Conservation (phyloP, 1,140 invertebrate species). For the Nephotettix cincticeps region DNA sequence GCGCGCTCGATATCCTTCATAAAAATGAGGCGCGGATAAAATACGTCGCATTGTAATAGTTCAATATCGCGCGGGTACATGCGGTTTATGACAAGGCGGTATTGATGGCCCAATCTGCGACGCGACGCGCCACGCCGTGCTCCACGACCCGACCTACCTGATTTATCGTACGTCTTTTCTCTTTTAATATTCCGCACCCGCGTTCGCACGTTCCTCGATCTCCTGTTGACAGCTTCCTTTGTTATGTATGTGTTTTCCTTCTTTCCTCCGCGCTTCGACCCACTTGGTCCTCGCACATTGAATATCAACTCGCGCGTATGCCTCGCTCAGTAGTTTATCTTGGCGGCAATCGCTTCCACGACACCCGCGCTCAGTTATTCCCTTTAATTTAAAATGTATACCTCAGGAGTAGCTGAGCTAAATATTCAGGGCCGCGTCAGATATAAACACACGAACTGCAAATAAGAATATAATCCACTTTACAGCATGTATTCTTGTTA, state of each 20-base stretch:
- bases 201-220: slow-evolving; percentile 16
- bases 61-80: slow-evolving; percentile 1
- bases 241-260: slow-evolving; percentile 9
- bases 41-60: slow-evolving; percentile 5
- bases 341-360: too few species aligned
- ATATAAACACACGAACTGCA: too few species aligned
- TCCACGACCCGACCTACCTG: background rate
- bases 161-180: slow-evolving; percentile 10
- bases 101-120: slow-evolving; percentile 15
- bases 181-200: slow-evolving; percentile 17
- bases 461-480: too few species aligned
- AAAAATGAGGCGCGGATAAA: slow-evolving; percentile 3
- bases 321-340: too few species aligned
- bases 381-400: too few species aligned
- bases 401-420: too few species aligned
- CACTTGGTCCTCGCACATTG: too few species aligned
- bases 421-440: too few species aligned
- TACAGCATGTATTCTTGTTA: too few species aligned
- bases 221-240: background rate
- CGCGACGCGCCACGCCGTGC: background rate
- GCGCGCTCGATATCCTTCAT: slow-evolving; percentile 9
- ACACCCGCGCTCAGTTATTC: too few species aligned
- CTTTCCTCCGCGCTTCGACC: too few species aligned
- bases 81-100: slow-evolving; percentile 8
- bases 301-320: too few species aligned